A percentile compares a stretch with the other conserved stretches of the same genome.
Conservation (phyloP, 2,888 invertebrate species). For the Rambutsinella grinnellia region DNA sequence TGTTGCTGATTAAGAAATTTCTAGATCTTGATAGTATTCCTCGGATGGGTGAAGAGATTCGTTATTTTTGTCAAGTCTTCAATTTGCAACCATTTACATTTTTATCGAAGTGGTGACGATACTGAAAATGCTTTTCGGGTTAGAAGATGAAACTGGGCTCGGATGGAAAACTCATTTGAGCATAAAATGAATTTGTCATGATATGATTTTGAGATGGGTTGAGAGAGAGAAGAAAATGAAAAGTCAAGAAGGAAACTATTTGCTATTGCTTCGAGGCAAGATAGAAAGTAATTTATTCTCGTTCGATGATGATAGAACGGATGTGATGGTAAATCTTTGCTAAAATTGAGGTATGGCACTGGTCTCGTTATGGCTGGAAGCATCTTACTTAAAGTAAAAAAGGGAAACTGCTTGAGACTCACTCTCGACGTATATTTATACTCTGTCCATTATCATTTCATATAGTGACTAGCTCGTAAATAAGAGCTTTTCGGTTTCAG, state of each 20-base stretch:
- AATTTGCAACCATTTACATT: conserved; percentile 12
- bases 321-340: not conserved
- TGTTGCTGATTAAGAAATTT: conserved; percentile 34
- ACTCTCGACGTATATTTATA: not conserved
- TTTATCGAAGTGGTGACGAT: conserved; percentile 5
- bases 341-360: not conserved
- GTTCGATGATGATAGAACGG: not conserved
- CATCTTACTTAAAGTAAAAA: no score
- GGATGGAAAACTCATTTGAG: conserved; percentile 20
- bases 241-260: not conserved
- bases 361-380: not conserved
- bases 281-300: conserved; percentile 1
- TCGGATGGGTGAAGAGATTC: conserved; percentile 19
- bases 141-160: not conserved
- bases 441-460: not conserved
- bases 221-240: conserved; percentile 11
- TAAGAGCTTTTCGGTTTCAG: conserved; percentile 1
- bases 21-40: not conserved
- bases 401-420: not conserved
- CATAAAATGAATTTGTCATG: conserved; percentile 43
- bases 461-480: not conserved
- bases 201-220: conserved; percentile 14
- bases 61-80: conserved; percentile 34
- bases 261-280: not conserved
- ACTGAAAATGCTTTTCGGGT: not conserved